phyloP scores from a whole-genome alignment of 2,113 vertebrate genomes.

The Neogale vison region DNA sequence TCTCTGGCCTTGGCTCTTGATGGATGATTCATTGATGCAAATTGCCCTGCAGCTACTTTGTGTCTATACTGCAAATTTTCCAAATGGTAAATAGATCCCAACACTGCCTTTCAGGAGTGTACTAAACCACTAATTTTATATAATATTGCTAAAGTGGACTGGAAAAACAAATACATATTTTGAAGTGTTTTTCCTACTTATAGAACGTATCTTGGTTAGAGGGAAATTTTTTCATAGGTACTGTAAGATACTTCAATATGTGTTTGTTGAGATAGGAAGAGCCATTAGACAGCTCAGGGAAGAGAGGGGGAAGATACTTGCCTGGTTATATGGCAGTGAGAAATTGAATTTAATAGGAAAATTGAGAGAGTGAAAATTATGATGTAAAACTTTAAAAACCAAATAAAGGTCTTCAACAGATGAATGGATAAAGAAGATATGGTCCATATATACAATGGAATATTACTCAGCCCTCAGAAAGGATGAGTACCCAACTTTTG shows the following conservation, averaged over 20 bases:
- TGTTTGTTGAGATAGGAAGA: not conserved
- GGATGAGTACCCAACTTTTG: no score
- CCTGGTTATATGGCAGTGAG: not conserved
- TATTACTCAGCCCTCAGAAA: no score
- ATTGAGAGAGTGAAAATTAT: not conserved
- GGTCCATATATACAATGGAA: no score
- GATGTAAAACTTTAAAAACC: not conserved
- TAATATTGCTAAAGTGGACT: not conserved
- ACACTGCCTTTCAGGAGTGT: not conserved
- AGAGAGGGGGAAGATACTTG: not conserved
- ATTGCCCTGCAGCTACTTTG: conserved; percentile 93
- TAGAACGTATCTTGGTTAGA: not conserved
- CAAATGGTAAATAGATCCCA: conserved; percentile 85
- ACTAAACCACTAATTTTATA: not conserved
- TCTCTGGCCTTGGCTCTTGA: conserved; percentile 95
- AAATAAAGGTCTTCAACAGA: not conserved
- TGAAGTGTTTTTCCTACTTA: not conserved
- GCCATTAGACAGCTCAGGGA: not conserved
- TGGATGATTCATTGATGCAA: conserved; percentile 91
- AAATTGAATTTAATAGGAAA: not conserved
- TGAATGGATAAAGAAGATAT: no score
- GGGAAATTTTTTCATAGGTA: not conserved
- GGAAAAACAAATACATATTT: not conserved
- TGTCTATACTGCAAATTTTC: conserved; percentile 93
- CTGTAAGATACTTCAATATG: not conserved